Evolutionary conservation across 2,888 invertebrate species (phyloP).

Genomic region (Trilocha varians): DNA sequence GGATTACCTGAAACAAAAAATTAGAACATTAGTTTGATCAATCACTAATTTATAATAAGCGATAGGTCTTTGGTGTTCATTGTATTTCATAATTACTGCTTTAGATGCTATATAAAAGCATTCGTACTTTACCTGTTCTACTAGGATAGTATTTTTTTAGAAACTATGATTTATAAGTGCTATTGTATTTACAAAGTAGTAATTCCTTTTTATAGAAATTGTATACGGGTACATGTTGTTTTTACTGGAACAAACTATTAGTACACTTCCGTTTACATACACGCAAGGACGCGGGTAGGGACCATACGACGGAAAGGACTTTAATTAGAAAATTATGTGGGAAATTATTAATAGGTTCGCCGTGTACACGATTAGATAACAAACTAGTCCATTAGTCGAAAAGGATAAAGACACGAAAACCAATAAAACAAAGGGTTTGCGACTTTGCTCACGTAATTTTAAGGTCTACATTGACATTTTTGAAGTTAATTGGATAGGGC

Average conservation of each 20-base stretch:
- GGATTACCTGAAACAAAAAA: slow-evolving; percentile 65
- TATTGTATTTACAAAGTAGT: too few relatives aligned
- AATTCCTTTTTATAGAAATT: slow-evolving; percentile 25
- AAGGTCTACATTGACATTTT: slow-evolving; percentile 39
- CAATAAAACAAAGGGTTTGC: slow-evolving; percentile 23
- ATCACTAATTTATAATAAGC: too few relatives aligned
- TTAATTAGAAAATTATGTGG: slow-evolving; percentile 70
- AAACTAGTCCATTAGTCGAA: slow-evolving; percentile 68
- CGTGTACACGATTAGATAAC: slow-evolving; percentile 70
- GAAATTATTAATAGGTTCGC: slow-evolving; percentile 69
- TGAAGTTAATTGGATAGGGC: slow-evolving; percentile 37
- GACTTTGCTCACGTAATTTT: slow-evolving; percentile 33
- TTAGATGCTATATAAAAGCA: too few relatives aligned
- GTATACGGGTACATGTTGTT: slow-evolving; percentile 20
- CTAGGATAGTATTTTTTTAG: too few relatives aligned
- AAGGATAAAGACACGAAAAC: slow-evolving; percentile 39
- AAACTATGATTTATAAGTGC: too few relatives aligned
- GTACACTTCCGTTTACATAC: slow-evolving; percentile 51
- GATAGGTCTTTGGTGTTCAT: too few relatives aligned
- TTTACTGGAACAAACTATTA: slow-evolving; percentile 28
- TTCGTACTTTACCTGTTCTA: too few relatives aligned
- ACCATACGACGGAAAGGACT: slow-evolving; percentile 49
- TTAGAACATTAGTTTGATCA: too few relatives aligned
- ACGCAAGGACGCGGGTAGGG: slow-evolving; percentile 29
- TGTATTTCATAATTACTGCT: too few relatives aligned